Base-by-base conservation (phyloP, 2,888 invertebrate genomes). In the Eupelmus urozonus region DNA sequence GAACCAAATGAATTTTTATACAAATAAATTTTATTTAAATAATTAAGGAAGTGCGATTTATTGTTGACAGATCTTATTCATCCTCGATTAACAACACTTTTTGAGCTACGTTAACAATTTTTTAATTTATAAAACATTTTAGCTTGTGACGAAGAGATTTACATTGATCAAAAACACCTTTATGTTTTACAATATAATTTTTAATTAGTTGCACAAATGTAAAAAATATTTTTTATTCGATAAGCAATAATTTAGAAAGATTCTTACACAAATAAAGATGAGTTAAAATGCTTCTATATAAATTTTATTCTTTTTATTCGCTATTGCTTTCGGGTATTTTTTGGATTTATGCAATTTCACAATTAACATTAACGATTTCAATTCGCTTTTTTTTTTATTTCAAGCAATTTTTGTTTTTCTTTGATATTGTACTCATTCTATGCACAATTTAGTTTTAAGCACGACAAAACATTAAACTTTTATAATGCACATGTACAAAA, bases 401-500 rank as follows among this genome's bases (percentile, higher is more conserved):
- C 2, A 69, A 67, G 67, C 62, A 20, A 23, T 67, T 18, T 55
- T 70, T 53, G 51, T 40, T 55, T 60, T 63, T 76, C 11, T 76
- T 79, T 79, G 72, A 76, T 76, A 76, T 79, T 76, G 73, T 59
- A 72, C 73, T 76, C 71, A 53, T 42, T 55, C 45, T 73, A 73
- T 40, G 45, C 20, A 74, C 40, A 76, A 59, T 69, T 79, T 40
- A 59, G 23, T 11, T 70, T 27, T 18, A 63, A 79, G 63, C 66
- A 79, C 57, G 59, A 76, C 57, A 59, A 66, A 77, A 77, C 60
- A 71, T 55, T 72, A 60, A 16, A 69, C 34, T 69, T 78, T 53
- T 40, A 72, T 16, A 51, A 42, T 73, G 40, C 60, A 76, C 78
- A 71, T 71, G 67, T 76, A 79, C 65, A 79, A 70, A 79, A 79